Conservation (phyloP, 2,113 vertebrate species). For the Neofelis nebulosa region DNA sequence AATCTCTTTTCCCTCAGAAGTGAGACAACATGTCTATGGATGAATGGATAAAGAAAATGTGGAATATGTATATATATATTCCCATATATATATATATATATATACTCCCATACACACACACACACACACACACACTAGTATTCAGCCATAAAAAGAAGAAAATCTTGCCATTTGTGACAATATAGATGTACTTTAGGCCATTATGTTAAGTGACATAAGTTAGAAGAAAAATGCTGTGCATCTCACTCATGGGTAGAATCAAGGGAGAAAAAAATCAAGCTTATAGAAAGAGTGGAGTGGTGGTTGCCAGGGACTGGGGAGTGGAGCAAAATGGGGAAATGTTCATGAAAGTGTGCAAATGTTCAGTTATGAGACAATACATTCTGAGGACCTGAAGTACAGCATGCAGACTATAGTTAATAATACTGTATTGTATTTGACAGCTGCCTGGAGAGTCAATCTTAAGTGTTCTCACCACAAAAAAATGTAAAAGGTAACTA, state of each 20-base stretch:
- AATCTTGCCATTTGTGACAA: not conserved
- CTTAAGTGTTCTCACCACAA: not conserved
- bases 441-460: not conserved
- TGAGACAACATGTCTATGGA: not conserved
- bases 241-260: not conserved
- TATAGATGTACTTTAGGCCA: not conserved
- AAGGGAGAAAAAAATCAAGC: not conserved
- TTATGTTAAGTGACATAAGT: not conserved
- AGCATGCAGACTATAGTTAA: not conserved
- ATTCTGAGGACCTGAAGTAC: not conserved
- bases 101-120: too few relatives aligned
- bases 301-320: not conserved
- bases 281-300: not conserved
- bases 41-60: not conserved
- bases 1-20: not conserved
- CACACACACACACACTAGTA: not conserved
- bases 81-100: not conserved
- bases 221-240: not conserved
- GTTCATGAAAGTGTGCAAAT: not conserved
- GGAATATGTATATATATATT: not conserved
- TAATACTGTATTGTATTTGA: not conserved
- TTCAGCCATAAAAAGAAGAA: not conserved
- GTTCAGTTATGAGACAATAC: not conserved
- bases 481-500: not conserved
- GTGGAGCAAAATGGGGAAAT: not conserved